phyloP scores from a whole-genome alignment of 2,797 vertebrate species.

The Melanotaenia boesemani region DNA sequence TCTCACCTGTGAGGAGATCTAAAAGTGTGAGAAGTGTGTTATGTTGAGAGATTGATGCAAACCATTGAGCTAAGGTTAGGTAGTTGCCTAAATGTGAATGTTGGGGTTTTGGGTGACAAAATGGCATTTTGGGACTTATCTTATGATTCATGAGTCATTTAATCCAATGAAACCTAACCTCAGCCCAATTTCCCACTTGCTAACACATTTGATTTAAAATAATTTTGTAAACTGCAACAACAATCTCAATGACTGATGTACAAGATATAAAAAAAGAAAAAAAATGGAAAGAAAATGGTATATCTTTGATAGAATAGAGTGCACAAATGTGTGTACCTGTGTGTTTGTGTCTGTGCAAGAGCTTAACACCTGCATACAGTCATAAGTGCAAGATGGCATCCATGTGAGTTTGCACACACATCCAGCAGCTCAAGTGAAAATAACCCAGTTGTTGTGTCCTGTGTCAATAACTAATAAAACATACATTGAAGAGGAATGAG shows the following conservation, averaged over 20 bases:
- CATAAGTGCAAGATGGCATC: conserved; percentile 16
- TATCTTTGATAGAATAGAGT: conserved; percentile 31
- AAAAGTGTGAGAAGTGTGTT: conserved; percentile 32
- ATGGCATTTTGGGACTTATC: conserved; percentile 20
- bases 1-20: conserved; percentile 45
- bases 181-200: conserved; percentile 24
- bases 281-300: conserved; percentile 35
- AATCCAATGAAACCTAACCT: conserved; percentile 47
- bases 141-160: conserved; percentile 44
- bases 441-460: conserved; percentile 63
- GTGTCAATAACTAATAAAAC: conserved; percentile 68
- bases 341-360: conserved; percentile 52
- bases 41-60: conserved; percentile 11
- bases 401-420: conserved; percentile 44
- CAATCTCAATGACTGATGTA: conserved; percentile 32
- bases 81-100: conserved; percentile 21
- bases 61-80: conserved; percentile 51
- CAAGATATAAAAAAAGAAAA: conserved; percentile 18
- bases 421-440: conserved; percentile 57
- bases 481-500: conserved; percentile 64
- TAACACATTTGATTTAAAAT: neutral
- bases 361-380: conserved; percentile 29
- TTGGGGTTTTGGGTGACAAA: conserved; percentile 12
- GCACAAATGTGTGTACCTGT: conserved; percentile 50
- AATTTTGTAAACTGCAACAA: conserved; percentile 29